These are phyloP conservation scores for Tapera naevia DNA, from an alignment of 2,797 vertebrate genomes.

Conservation along the genomic window DNA sequence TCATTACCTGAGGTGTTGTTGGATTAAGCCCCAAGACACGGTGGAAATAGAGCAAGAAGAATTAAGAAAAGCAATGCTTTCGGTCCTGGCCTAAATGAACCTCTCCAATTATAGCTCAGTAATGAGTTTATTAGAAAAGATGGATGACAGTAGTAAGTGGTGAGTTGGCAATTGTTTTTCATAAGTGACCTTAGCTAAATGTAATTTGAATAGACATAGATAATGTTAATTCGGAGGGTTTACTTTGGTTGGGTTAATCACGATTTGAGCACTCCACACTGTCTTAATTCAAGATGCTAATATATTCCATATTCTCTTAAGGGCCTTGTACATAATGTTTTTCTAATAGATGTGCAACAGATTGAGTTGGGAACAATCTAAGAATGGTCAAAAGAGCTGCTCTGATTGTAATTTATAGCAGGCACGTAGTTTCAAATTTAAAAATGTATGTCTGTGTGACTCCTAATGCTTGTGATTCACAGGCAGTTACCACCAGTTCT, in stretches of 20 bases:
- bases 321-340: background rate
- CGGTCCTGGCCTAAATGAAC: background rate
- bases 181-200: constrained; percentile 33
- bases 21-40: background rate
- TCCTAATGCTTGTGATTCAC: constrained; percentile 37
- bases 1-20: background rate
- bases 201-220: constrained; percentile 25
- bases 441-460: background rate
- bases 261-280: background rate
- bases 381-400: background rate
- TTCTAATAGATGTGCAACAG: constrained; percentile 31
- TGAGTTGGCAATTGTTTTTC: constrained; percentile 50
- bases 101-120: constrained; percentile 8
- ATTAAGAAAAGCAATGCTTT: background rate
- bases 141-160: background rate
- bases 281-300: constrained; percentile 16
- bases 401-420: constrained; percentile 37
- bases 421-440: background rate
- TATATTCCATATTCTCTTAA: background rate
- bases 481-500: constrained; percentile 11
- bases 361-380: constrained; percentile 20
- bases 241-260: constrained; percentile 37
- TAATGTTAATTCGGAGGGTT: constrained; percentile 18
- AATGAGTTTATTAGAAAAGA: constrained; percentile 61
- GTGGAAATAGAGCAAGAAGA: background rate